Evolutionary conservation across 2,113 vertebrate species (phyloP).

Genomic region (Otus sunia): DNA sequence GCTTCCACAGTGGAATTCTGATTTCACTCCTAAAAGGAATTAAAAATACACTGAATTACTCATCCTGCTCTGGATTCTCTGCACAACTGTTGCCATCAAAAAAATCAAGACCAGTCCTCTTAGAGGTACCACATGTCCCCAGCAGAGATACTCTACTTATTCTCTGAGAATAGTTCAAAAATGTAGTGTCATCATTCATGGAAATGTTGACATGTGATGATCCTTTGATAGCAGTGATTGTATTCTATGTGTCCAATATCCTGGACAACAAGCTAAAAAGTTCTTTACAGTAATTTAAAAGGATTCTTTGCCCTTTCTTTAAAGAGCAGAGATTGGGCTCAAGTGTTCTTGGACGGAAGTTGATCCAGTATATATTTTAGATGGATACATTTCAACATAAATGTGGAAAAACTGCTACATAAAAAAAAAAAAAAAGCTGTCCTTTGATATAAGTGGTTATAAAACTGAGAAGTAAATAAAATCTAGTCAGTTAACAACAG

Average conservation of each 20-base stretch:
- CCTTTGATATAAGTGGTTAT: neutral
- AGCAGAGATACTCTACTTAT: neutral
- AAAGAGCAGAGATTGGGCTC: neutral
- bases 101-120: neutral
- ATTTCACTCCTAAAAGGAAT: neutral
- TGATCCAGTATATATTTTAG: neutral
- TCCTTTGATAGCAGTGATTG: neutral
- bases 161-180: neutral
- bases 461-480: neutral
- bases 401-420: neutral
- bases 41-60: neutral
- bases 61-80: neutral
- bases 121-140: neutral
- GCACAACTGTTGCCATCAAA: neutral
- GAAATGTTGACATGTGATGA: neutral
- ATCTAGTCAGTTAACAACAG: neutral
- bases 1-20: neutral
- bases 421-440: neutral
- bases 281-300: neutral
- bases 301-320: neutral
- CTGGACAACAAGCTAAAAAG: neutral
- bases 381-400: neutral
- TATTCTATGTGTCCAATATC: neutral
- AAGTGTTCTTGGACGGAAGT: neutral
- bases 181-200: neutral